phyloP scores from a whole-genome alignment of 2,113 vertebrate genomes.

The Cariama cristata region DNA sequence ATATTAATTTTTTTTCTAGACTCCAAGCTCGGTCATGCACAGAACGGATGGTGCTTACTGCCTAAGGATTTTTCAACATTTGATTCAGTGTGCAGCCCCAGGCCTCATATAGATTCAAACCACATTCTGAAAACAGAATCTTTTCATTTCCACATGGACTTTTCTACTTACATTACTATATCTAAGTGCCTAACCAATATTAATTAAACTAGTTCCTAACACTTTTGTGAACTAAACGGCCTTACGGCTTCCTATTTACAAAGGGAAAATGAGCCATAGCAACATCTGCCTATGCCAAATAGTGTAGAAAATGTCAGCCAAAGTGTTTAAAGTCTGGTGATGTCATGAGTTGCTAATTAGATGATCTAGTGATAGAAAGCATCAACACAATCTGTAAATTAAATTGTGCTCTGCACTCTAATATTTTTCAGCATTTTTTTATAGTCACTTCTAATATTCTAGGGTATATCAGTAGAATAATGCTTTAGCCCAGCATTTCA shows the following conservation, averaged over 20 bases:
- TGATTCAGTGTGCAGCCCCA: slow-evolving; percentile 13
- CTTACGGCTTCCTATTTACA: neutral
- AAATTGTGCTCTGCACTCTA: neutral
- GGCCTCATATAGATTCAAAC: neutral
- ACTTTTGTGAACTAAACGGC: neutral
- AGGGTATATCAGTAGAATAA: neutral
- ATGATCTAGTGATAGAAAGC: neutral
- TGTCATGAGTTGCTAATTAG: neutral
- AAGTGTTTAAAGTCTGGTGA: neutral
- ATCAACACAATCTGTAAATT: neutral
- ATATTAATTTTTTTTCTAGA: slow-evolving; percentile 1
- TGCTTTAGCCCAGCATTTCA: neutral
- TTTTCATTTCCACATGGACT: neutral
- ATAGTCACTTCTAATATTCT: neutral
- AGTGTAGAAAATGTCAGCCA: neutral
- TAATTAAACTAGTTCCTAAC: neutral
- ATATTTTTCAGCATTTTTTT: neutral
- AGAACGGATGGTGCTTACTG: neutral
- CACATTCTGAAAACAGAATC: neutral
- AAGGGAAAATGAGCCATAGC: neutral
- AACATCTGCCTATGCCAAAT: neutral
- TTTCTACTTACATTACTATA: neutral
- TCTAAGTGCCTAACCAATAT: neutral
- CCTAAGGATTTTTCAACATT: slow-evolving; percentile 18
- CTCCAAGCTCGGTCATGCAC: neutral